Percentiles rank a stretch among this genome's conserved stretches.
Conservation (phyloP, 2,113 vertebrate species). For the Otus sunia region DNA sequence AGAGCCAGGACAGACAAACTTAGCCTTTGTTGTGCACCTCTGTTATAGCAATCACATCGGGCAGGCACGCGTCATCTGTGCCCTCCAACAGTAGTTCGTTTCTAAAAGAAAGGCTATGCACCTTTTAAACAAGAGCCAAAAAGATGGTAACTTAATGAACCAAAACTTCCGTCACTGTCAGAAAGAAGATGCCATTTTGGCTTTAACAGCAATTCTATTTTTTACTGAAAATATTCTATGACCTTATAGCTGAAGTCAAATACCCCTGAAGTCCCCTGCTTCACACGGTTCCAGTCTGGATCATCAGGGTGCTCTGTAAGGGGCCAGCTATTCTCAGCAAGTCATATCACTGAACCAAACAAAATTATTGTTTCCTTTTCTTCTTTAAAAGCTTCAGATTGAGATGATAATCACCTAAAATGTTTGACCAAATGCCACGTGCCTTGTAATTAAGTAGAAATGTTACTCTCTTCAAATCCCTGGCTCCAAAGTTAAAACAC, state of each 20-base stretch:
- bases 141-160: not conserved
- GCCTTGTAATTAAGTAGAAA: not conserved
- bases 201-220: not conserved
- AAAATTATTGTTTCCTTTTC: not conserved
- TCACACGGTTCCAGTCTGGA: fast-evolving
- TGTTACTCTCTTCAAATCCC: not conserved
- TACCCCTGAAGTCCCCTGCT: not conserved
- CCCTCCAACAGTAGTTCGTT: not conserved
- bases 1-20: not conserved
- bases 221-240: not conserved
- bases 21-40: not conserved
- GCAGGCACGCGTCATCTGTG: not conserved
- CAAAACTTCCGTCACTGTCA: not conserved
- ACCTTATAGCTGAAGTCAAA: not conserved
- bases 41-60: not conserved
- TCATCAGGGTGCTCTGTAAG: not conserved
- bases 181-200: not conserved
- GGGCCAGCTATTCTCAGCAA: not conserved
- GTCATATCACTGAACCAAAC: not conserved
- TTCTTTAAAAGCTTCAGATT: not conserved
- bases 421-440: not conserved
- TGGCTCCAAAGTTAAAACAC: not conserved
- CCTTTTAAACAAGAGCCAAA: not conserved
- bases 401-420: not conserved
- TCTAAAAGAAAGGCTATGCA: not conserved